phyloP scores from a whole-genome alignment of 2,797 vertebrate genomes.

The Borostomias antarcticus region DNA sequence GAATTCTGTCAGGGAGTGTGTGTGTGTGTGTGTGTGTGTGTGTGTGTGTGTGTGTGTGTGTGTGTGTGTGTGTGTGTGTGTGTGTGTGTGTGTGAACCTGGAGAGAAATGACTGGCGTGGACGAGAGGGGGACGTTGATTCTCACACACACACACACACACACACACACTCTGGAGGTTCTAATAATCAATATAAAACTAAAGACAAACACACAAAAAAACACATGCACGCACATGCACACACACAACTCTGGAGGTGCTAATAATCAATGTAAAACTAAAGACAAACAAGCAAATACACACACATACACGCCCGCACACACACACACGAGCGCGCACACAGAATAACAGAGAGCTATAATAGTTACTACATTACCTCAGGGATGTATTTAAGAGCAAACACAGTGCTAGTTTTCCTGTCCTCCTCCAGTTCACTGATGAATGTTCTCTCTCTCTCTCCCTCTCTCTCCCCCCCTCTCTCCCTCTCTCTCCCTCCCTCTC shows the following conservation, averaged over 20 bases:
- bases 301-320: not conserved
- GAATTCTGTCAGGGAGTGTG: slow-evolving; percentile 1
- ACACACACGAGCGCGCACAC: slow-evolving; percentile 1
- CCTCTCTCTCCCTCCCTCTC: too few species aligned
- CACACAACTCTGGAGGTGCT: not conserved
- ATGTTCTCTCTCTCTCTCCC: slow-evolving; percentile 30
- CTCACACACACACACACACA: not conserved
- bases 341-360: slow-evolving; percentile 32
- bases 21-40: not conserved
- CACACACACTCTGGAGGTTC: not conserved
- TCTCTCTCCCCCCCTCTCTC: slow-evolving; percentile 43
- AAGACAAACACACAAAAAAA: not conserved
- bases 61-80: not conserved
- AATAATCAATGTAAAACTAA: too few species aligned
- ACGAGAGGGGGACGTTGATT: not conserved
- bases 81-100: not conserved
- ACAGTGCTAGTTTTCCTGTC: slow-evolving; percentile 18
- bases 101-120: not conserved
- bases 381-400: slow-evolving; percentile 26
- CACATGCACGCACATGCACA: not conserved
- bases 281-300: slow-evolving; percentile 7
- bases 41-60: too few species aligned
- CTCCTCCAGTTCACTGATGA: slow-evolving; percentile 41
- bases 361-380: slow-evolving; percentile 32
- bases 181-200: not conserved